Evolutionary conservation across 2,888 invertebrate genomes (phyloP), one percentile per base, ranked within the genome.

Genomic region (Meghimatium bilineatum): DNA sequence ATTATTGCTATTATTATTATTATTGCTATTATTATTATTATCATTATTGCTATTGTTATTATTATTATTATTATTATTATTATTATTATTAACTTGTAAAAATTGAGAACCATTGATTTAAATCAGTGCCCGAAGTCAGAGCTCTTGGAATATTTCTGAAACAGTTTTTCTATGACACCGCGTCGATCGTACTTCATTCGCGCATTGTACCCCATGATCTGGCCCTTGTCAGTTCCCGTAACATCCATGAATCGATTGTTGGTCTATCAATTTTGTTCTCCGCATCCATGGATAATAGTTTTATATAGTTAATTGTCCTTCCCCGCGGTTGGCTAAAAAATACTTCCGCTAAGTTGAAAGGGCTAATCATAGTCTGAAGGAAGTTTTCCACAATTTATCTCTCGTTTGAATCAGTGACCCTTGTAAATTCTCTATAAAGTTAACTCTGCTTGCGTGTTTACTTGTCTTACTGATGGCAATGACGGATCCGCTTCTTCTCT

Each of bases 101-200:
- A 29, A 8, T 63, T 63, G 14, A n/a, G 63, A 63, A 63, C 12
- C 63, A n/a, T 12, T 63, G 63, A 32, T 66, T 66, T 32, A 66
- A 66, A 72, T 8, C 38, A 49, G 38, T 44, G 44, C 72, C 72
- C 72, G 3, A 44, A 44, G 72, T 38, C 29, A 72, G n/a, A 72
- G 10, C 44, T 72, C 44, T n/a, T 1, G 14, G 32, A 29, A 56
- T 56, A 56, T 75, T 75, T 56, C 32, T 75, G 23, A 32, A 52
- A 75, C 52, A 75, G n/a, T 20, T 56, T 75, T 56, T 52, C 32
- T 38, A 8, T 75, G 75, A 34, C 75, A 75, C 75, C 56, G 12
- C 32, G 56, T 52, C 75, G 75, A 75, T 56, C 52, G 10, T 32
- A 17, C 56, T 32, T 23, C 56, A 75, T 52, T 75, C 75, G 56